phyloP scores from a whole-genome alignment of 2,797 vertebrate species.

The Sebastes minor region DNA sequence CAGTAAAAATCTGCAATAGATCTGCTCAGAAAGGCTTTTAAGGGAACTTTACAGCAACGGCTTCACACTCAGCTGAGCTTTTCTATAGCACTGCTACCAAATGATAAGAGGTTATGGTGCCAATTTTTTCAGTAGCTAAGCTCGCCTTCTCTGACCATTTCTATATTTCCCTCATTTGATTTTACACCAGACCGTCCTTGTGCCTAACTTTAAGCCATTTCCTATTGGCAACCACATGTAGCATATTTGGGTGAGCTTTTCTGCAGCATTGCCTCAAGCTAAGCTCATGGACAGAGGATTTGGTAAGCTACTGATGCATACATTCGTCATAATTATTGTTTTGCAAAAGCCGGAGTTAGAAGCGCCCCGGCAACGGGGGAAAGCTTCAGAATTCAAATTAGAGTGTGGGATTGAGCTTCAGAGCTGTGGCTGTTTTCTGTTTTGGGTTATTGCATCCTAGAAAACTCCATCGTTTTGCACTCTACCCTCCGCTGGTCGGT shows the following conservation, averaged over 20 bases:
- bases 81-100: background rate
- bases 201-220: conserved; percentile 33
- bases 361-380: conserved; percentile 56
- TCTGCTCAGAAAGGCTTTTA: conserved; percentile 12
- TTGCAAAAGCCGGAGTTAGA: conserved; percentile 63
- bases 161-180: conserved; percentile 9
- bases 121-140: conserved; percentile 1
- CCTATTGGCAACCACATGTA: conserved; percentile 43
- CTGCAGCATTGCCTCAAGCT: conserved; percentile 55
- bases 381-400: conserved; percentile 68
- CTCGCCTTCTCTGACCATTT: background rate
- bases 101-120: background rate
- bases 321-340: conserved; percentile 74
- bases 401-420: conserved; percentile 55
- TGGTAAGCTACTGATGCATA: conserved; percentile 64
- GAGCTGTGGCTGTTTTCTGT: conserved; percentile 41
- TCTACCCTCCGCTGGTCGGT: background rate
- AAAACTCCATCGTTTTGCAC: conserved; percentile 13
- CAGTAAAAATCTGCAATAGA: conserved; percentile 6
- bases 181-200: conserved; percentile 4
- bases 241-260: conserved; percentile 53
- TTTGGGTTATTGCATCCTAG: conserved; percentile 35
- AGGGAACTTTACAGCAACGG: background rate
- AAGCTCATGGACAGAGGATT: conserved; percentile 59
- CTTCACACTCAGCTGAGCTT: background rate